These are phyloP conservation scores for Vidua chalybeata DNA, from an alignment of 2,113 vertebrate genomes.

Conservation along the genomic window DNA sequence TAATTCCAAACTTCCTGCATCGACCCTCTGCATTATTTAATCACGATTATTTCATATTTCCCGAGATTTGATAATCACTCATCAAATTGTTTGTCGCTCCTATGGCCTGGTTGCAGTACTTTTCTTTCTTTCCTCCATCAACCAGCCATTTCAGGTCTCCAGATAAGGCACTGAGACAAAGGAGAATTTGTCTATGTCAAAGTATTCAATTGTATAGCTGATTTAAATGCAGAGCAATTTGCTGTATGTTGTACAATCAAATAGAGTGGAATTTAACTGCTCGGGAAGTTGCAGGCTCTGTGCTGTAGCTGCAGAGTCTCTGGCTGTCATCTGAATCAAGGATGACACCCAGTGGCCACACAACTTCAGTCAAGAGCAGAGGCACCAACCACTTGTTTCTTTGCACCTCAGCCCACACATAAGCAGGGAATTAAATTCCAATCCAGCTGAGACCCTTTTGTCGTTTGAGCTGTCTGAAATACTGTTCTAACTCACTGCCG, in stretches of 20 bases:
- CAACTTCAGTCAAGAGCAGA: slow-evolving; percentile 2
- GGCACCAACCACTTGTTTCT: background rate
- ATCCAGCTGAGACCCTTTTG: background rate
- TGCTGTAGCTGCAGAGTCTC: background rate
- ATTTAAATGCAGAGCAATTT: slow-evolving; percentile 71
- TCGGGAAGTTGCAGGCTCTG: background rate
- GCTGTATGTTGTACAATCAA: slow-evolving; percentile 60
- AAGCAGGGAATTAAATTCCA: background rate
- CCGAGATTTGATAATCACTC: background rate
- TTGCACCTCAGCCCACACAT: background rate
- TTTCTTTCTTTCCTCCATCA: background rate
- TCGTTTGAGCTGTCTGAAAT: background rate
- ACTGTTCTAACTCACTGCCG: background rate
- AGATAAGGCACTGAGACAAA: slow-evolving; percentile 55
- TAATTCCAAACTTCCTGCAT: background rate
- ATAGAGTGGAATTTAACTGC: slow-evolving; percentile 58
- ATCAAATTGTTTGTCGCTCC: background rate
- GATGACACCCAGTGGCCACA: slow-evolving; percentile 78
- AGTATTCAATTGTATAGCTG: slow-evolving; percentile 60
- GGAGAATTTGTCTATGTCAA: slow-evolving; percentile 67
- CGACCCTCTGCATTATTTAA: slow-evolving; percentile 1
- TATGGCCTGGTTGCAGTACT: background rate
- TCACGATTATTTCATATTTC: slow-evolving; percentile 4
- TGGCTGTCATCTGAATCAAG: slow-evolving; percentile 63
- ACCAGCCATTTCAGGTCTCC: background rate